Percentiles rank a stretch among this genome's conserved stretches.
Conservation (phyloP, 2,888 invertebrate genomes). For the Drosophila neutralis region DNA sequence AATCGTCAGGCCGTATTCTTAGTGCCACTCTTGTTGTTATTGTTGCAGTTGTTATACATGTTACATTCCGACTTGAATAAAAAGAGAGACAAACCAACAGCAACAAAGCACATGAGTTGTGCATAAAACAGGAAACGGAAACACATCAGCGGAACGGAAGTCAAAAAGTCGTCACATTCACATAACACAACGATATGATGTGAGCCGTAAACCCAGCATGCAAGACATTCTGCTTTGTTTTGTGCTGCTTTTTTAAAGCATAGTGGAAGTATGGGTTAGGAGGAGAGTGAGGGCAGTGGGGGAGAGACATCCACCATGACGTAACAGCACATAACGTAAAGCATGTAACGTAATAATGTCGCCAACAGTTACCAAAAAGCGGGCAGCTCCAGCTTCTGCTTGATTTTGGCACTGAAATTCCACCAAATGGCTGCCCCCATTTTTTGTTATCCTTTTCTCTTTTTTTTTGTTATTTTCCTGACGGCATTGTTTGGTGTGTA, state of each 20-base stretch:
- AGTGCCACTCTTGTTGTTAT: constrained; percentile 1
- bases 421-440: constrained; percentile 56
- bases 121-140: constrained; percentile 83
- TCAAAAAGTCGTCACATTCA: constrained; percentile 82
- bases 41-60: constrained; percentile 66
- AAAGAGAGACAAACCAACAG: constrained; percentile 29
- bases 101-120: constrained; percentile 62
- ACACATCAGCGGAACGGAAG: constrained; percentile 84
- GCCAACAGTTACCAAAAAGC: constrained; percentile 67
- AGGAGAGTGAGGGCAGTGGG: not conserved
- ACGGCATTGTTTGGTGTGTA: constrained; percentile 45
- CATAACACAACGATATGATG: constrained; percentile 76
- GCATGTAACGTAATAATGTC: constrained; percentile 78
- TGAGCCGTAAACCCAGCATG: constrained; percentile 47
- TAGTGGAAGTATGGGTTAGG: not conserved
- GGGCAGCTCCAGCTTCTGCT: constrained; percentile 20
- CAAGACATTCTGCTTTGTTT: constrained; percentile 61
- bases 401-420: constrained; percentile 23
- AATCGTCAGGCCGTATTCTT: constrained; percentile 68
- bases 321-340: constrained; percentile 78
- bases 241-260: constrained; percentile 41
- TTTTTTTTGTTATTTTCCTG: constrained; percentile 15
- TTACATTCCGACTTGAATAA: constrained; percentile 42
- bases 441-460: constrained; percentile 20
- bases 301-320: constrained; percentile 22